A percentile compares a stretch with the other conserved stretches of the same genome.
These are phyloP conservation scores for Drepana falcataria DNA, from an alignment of 2,888 invertebrate species.

Conservation along the genomic window DNA sequence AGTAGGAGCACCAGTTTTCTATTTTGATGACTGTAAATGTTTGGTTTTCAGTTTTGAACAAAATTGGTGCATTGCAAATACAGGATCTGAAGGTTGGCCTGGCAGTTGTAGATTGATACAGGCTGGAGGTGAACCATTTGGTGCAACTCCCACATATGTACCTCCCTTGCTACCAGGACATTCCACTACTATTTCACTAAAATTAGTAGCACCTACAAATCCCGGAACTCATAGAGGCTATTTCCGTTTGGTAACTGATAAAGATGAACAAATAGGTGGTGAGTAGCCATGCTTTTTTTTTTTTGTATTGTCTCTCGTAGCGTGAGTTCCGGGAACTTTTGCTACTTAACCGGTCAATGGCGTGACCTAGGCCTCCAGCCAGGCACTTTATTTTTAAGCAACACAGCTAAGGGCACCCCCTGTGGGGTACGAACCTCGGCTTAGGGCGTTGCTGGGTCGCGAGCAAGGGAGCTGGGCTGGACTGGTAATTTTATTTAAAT, in stretches of 20 bases:
- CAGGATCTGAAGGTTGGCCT: constrained; percentile 93
- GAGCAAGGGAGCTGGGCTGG: too few species aligned
- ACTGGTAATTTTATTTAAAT: too few species aligned
- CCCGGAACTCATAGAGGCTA: constrained; percentile 90
- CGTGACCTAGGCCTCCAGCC: too few species aligned
- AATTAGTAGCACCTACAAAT: constrained; percentile 86
- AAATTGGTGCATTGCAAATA: constrained; percentile 93
- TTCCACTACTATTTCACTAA: constrained; percentile 85
- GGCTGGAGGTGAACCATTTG: constrained; percentile 80
- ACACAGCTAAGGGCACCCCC: too few species aligned
- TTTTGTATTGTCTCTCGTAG: too few species aligned
- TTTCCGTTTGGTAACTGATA: constrained; percentile 93
- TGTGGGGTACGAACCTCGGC: too few species aligned
- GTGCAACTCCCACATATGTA: constrained; percentile 78
- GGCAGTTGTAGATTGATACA: constrained; percentile 87
- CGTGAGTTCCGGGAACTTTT: too few species aligned
- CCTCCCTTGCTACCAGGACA: constrained; percentile 87
- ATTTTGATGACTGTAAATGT: background rate
- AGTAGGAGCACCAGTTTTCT: background rate
- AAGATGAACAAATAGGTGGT: constrained; percentile 96
- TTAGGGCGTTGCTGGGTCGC: too few species aligned
- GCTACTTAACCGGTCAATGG: too few species aligned
- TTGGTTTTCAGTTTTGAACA: constrained; percentile 84
- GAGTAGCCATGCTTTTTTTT: constrained; percentile 26
- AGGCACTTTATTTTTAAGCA: too few species aligned